Conservation (phyloP, 2,113 vertebrate genomes). For the Castor canadensis region DNA sequence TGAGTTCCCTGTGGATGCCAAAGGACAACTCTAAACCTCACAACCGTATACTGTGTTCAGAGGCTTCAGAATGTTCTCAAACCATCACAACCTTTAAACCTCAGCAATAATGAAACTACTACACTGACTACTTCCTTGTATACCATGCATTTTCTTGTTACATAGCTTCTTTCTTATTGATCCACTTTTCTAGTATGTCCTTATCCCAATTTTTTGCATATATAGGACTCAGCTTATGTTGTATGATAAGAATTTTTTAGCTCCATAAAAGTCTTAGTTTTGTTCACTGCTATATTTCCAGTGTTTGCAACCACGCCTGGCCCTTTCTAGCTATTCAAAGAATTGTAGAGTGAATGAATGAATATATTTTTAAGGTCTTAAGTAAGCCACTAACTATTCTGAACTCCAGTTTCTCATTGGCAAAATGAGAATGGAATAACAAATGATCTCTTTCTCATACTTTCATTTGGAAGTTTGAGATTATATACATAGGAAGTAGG, state of each 20-base stretch:
- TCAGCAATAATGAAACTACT: not conserved
- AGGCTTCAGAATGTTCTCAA: not conserved
- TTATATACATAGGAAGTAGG: not conserved
- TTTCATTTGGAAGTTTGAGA: not conserved
- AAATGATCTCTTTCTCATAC: not conserved
- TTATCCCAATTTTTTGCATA: not conserved
- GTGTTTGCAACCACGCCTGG: not conserved
- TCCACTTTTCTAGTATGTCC: not conserved
- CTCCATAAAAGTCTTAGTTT: not conserved
- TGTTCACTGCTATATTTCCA: not conserved
- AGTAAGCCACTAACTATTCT: not conserved
- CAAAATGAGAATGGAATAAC: not conserved
- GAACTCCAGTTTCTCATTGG: not conserved
- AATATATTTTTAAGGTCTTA: not conserved
- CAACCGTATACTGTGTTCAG: not conserved
- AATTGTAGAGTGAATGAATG: not conserved
- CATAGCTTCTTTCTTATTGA: not conserved
- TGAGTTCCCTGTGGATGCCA: not conserved
- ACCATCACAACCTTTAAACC: not conserved
- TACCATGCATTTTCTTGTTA: not conserved
- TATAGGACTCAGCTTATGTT: not conserved
- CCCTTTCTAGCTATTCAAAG: not conserved
- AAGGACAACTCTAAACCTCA: not conserved
- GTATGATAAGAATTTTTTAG: not conserved
- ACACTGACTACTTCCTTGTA: rapidly evolving